Evolutionary conservation across 1,140 invertebrate species (phyloP), one percentile per base, ranked within the genome.

Genomic region (Helicoverpa zea): DNA sequence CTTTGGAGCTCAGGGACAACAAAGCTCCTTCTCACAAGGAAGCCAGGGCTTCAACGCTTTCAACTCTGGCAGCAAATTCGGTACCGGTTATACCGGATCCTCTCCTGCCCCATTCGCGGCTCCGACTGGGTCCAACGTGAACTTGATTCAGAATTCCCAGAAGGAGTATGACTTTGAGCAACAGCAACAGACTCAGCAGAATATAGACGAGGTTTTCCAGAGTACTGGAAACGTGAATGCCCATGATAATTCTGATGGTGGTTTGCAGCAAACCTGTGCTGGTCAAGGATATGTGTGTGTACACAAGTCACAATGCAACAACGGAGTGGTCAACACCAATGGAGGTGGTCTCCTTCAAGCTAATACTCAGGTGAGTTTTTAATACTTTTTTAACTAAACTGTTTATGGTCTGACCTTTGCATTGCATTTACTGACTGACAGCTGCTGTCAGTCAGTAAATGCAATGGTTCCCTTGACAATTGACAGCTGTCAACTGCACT

Each of bases 201-300:
- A 87, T 59, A 89, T 90, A 29, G 89, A 94, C 59, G 88, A 92
- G 23, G 78, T 86, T 0, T 94, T 92, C 88, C 84, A 86, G 68
- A 85, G 81, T 18, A 85, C 90, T 72, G 89, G 88, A 2, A 91
- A 90, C 49, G 89, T 93, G 14, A 84, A 84, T 13, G 86, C 74
- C 23, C 83, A 87, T 49, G 82, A 82, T 47, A 81, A 81, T 16
- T 70, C 47, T 56, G 90, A 82, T n/a, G 91, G 91, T 1, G 93
- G 91, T 2, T 61, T 95, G 72, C 91, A 94, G 74, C 91, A 95
- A 80, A 92, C 94, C 11, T 96, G 96, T 82, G 90, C 90, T 76
- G 96, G 95, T 11, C 87, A 93, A 43, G 95, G 95, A 61, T 95
- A 95, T 86, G 95, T 95, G 58, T 97, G 96, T 86, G 96, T 96